Percentiles rank a stretch among this genome's conserved stretches.
Conservation (phyloP, 2,888 invertebrate genomes). For the Andrena flavipes region DNA sequence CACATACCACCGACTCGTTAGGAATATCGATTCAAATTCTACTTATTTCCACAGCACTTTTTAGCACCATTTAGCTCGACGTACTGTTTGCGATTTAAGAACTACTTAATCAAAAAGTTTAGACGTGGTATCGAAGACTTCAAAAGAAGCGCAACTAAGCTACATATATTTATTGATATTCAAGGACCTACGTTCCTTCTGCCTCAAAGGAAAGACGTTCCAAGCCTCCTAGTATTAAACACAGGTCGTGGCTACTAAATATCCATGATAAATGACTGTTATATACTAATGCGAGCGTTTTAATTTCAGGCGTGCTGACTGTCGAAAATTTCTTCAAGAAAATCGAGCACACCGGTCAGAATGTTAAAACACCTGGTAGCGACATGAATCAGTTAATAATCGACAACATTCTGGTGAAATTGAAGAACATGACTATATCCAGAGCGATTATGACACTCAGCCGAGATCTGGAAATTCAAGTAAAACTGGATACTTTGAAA, state of each 20-base stretch:
- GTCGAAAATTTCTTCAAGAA: constrained; percentile 93
- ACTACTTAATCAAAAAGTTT: constrained; percentile 66
- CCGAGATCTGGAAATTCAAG: constrained; percentile 90
- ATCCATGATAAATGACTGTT: neutral
- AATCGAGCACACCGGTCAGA: constrained; percentile 81
- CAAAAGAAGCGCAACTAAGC: constrained; percentile 85
- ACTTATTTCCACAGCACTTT: constrained; percentile 85
- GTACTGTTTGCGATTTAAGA: constrained; percentile 60
- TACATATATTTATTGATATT: constrained; percentile 89
- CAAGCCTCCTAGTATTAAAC: constrained; percentile 91
- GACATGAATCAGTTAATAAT: constrained; percentile 83
- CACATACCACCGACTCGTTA: neutral
- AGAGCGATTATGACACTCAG: constrained; percentile 91
- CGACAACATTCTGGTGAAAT: constrained; percentile 90
- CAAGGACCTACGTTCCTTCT: constrained; percentile 91
- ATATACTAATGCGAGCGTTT: neutral
- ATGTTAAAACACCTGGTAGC: constrained; percentile 77
- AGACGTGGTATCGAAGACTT: constrained; percentile 84
- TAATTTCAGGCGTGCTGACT: constrained; percentile 88
- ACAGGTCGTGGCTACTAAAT: constrained; percentile 86
- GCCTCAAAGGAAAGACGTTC: constrained; percentile 92
- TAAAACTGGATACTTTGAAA: constrained; percentile 71
- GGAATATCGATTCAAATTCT: neutral
- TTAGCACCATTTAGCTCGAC: constrained; percentile 86
- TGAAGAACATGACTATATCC: constrained; percentile 89